Conservation (phyloP, 2,888 invertebrate species). For the Resseliella maxima region DNA sequence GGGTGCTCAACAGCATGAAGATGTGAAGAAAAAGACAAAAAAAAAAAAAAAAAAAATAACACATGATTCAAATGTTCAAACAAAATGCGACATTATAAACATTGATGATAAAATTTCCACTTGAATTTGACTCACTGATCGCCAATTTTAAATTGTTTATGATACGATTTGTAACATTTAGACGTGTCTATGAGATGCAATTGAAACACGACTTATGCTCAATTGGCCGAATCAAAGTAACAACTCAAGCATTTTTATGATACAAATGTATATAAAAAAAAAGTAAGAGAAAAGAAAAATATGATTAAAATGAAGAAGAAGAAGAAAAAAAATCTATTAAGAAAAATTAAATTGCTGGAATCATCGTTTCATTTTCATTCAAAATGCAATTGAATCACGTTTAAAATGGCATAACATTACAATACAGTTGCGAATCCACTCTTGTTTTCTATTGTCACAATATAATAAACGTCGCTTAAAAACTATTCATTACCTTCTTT, state of each 20-base stretch:
- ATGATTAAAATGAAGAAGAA: not conserved
- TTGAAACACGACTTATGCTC: not conserved
- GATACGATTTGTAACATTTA: not conserved
- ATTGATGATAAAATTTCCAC: constrained; percentile 9
- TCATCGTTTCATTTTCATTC: not conserved
- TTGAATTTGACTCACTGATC: not conserved
- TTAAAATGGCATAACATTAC: constrained; percentile 1
- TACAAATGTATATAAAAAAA: no score
- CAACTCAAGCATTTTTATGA: not conserved
- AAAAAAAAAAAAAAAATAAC: not conserved
- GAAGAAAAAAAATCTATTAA: not conserved
- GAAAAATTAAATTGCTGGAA: not conserved
- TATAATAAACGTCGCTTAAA: constrained; percentile 25
- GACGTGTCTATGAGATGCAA: not conserved
- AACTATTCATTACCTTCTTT: no score
- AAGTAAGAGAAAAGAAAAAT: not conserved
- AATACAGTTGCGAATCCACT: not conserved
- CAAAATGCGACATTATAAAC: not conserved
- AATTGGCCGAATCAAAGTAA: constrained; percentile 37
- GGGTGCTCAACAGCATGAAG: no score
- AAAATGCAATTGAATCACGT: constrained; percentile 21
- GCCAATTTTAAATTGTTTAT: not conserved
- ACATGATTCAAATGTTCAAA: constrained; percentile 34
- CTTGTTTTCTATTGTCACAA: constrained; percentile 12
- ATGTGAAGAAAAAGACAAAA: no score